Base-by-base conservation (phyloP, 2,797 vertebrate genomes). In the Pangasius macronema region DNA sequence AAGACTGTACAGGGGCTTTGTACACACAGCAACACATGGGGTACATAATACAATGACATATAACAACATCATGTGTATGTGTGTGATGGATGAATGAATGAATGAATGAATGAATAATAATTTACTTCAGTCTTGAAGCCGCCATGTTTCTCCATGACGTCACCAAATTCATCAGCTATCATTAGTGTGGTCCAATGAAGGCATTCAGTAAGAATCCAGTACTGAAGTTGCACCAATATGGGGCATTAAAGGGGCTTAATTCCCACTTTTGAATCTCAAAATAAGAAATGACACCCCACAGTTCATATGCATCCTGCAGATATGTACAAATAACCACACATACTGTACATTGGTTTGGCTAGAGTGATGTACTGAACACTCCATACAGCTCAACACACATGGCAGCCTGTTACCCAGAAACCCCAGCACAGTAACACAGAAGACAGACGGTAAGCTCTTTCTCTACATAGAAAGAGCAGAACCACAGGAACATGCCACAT, bases 401-500 rank as follows among this genome's bases (percentile, higher is more conserved):
- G 87, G 65, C 53, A 59, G 72, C 30, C n/a, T 57, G 82, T 81
- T 70, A 83, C 30, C 67, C n/a, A n/a, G 46, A 79, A 82, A 86
- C 61, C 84, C 75, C 49, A n/a, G 55, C 46, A 42, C 9, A 13
- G 86, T 63, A 76, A 65, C 80, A 77, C 80, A 63, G 51, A 33
- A 82, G 85, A 65, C 61, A 63, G 33, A 8, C 61, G 82, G 82
- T 76, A 42, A 88, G 86, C 63, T 79, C 51, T 87, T 87, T 89
- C 87, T 89, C 82, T 68, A 57, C 86, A 80, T 46, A 85, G 46
- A 39, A 49, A 70, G 75, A 77, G 76, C 6, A 24, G 82, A 86
- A 83, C 90, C 82, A 53, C 57, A 87, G 88, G 87, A 90, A 87
- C 61, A 82, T 85, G 77, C 39, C 68, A 76, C 80, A 57, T 61